Conservation (phyloP, 2,113 vertebrate species). For the Lycaon pictus region DNA sequence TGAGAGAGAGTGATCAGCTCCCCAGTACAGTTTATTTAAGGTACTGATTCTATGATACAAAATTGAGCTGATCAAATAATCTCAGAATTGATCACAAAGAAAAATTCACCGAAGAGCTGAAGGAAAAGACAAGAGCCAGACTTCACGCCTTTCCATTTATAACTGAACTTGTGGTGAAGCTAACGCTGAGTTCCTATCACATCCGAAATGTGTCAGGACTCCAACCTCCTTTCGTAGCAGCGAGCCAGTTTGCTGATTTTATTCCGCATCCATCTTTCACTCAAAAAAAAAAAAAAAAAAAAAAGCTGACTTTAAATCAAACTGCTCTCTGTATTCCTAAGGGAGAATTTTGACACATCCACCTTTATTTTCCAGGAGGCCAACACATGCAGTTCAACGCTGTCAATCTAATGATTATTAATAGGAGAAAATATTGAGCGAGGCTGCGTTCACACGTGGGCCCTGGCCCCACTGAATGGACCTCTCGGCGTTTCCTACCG, state of each 20-base stretch:
- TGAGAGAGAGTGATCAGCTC: not conserved
- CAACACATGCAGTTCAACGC: not conserved
- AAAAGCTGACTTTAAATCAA: not conserved
- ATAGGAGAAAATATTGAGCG: not conserved
- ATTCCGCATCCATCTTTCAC: not conserved
- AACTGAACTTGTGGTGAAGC: slow-evolving; percentile 29
- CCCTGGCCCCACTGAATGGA: not conserved
- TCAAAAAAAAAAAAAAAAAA: not conserved
- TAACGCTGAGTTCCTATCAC: not conserved
- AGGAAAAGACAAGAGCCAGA: slow-evolving; percentile 10
- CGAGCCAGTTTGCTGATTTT: not conserved
- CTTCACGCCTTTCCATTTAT: slow-evolving; percentile 27
- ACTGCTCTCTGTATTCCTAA: not conserved
- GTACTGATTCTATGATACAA: not conserved
- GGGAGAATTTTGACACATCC: not conserved
- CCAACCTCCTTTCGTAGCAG: not conserved
- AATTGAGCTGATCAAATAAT: not conserved
- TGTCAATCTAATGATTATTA: not conserved
- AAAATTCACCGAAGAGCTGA: slow-evolving; percentile 9
- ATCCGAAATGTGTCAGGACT: not conserved
- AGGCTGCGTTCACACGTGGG: not conserved
- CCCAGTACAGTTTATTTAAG: not conserved
- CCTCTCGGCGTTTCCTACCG: not conserved
- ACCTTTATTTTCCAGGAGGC: not conserved
- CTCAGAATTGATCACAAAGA: not conserved